phyloP scores from a whole-genome alignment of 2,888 invertebrate species.

The Atethmia centrago region DNA sequence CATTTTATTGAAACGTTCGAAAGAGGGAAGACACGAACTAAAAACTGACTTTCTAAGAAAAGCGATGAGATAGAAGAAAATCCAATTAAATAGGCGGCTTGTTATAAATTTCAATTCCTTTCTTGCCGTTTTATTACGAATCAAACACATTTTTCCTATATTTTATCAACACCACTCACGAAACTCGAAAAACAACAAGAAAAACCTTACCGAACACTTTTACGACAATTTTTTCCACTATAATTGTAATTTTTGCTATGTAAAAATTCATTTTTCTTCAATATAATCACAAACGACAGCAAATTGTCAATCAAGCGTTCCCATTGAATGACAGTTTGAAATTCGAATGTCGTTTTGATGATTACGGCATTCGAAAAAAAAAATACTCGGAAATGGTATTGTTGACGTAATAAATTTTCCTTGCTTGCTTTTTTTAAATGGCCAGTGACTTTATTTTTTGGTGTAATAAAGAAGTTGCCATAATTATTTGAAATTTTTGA shows the following conservation, averaged over 20 bases:
- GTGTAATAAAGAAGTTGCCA: constrained; percentile 18
- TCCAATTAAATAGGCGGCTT: constrained; percentile 31
- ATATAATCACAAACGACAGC: constrained; percentile 43
- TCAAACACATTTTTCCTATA: constrained; percentile 41
- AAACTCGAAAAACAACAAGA: not conserved
- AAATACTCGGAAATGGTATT: constrained; percentile 16
- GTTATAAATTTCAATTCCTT: constrained; percentile 36
- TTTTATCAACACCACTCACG: not conserved
- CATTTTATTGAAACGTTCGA: not conserved
- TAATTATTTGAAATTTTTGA: not conserved
- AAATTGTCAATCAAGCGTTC: constrained; percentile 55
- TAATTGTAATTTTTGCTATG: constrained; percentile 6
- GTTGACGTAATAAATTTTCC: constrained; percentile 16
- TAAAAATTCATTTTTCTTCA: constrained; percentile 25
- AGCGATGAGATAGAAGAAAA: constrained; percentile 22
- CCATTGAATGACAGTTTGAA: constrained; percentile 51
- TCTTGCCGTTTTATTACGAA: constrained; percentile 39
- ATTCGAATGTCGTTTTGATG: constrained; percentile 55
- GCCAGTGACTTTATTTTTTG: constrained; percentile 22
- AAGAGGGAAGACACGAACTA: constrained; percentile 5
- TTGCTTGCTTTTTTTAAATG: constrained; percentile 24
- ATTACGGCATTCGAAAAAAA: constrained; percentile 36
- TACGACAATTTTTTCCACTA: not conserved
- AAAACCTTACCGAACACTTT: constrained; percentile 9
- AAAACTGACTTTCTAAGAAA: constrained; percentile 24